phyloP scores from a whole-genome alignment of 1,140 invertebrate genomes.

The Agraylea sexmaculata region DNA sequence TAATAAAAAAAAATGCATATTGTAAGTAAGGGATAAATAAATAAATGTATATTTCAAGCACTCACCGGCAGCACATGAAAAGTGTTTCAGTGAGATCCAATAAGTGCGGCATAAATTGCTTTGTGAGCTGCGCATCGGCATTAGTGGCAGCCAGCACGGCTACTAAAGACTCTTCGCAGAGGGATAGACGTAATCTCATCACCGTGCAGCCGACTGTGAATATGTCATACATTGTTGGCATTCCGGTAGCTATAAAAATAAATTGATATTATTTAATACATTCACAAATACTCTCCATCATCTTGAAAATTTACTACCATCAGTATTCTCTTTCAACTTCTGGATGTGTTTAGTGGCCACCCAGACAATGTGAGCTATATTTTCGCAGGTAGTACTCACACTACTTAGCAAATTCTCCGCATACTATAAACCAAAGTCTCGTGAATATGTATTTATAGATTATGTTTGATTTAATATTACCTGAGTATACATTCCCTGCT shows the following conservation, averaged over 20 bases:
- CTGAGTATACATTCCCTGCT: constrained; percentile 77
- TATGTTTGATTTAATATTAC: constrained; percentile 19
- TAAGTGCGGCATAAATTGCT: constrained; percentile 32
- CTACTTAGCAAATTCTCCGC: constrained; percentile 64
- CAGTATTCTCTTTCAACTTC: constrained; percentile 36
- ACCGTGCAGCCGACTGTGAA: constrained; percentile 36
- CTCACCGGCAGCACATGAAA: constrained; percentile 34
- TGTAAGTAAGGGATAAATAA: background rate
- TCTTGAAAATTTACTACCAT: constrained; percentile 18
- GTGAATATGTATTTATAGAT: background rate
- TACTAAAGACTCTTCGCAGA: constrained; percentile 26
- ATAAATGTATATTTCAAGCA: background rate
- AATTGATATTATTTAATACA: too few species aligned
- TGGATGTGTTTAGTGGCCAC: constrained; percentile 59
- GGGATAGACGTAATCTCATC: constrained; percentile 29
- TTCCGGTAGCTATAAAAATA: constrained; percentile 24
- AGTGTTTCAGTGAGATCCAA: constrained; percentile 32
- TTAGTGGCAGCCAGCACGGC: constrained; percentile 16
- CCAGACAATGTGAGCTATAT: constrained; percentile 52
- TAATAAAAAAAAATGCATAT: background rate
- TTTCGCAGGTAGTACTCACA: constrained; percentile 42
- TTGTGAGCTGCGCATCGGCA: constrained; percentile 1
- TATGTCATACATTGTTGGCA: constrained; percentile 34
- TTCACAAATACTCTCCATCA: constrained; percentile 26
- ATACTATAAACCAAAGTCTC: constrained; percentile 35